phyloP scores from a whole-genome alignment of 2,888 invertebrate genomes.

The Anoncus sp. region DNA sequence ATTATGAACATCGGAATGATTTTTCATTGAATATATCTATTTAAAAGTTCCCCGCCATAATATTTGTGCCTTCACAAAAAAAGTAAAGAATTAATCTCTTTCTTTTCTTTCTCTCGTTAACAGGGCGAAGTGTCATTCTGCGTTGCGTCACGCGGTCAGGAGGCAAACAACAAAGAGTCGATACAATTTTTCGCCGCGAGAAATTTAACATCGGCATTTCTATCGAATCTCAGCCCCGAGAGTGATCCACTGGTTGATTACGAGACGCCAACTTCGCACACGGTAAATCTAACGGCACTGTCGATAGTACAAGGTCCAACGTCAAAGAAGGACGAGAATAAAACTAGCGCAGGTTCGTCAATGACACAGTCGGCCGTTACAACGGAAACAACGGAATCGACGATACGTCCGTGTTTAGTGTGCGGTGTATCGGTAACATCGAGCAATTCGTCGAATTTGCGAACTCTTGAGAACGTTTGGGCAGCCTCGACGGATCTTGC shows the following conservation, averaged over 20 bases:
- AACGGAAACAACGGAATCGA: constrained; percentile 68
- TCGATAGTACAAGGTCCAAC: constrained; percentile 82
- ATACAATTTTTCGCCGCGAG: constrained; percentile 78
- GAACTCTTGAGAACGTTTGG: constrained; percentile 81
- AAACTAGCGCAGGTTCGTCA: constrained; percentile 66
- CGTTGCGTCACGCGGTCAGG: constrained; percentile 79
- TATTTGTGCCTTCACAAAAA: constrained; percentile 1
- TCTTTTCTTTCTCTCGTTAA: constrained; percentile 29
- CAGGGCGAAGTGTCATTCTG: constrained; percentile 84
- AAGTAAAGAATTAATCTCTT: neutral
- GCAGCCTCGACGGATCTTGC: constrained; percentile 79
- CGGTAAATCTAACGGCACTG: constrained; percentile 83
- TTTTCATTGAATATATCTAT: too few species aligned
- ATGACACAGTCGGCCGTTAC: constrained; percentile 52
- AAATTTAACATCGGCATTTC: constrained; percentile 74
- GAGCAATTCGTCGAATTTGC: constrained; percentile 74
- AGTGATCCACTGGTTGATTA: constrained; percentile 75
- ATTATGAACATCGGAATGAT: too few species aligned
- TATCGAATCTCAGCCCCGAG: constrained; percentile 75
- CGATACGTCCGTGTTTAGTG: constrained; percentile 84
- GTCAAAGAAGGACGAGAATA: constrained; percentile 58
- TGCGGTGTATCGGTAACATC: constrained; percentile 83
- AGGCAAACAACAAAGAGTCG: constrained; percentile 78
- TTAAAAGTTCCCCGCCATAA: too few species aligned
- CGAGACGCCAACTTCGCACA: constrained; percentile 72